These are phyloP conservation scores for Microcebus tavaratra DNA, from an alignment of 2,113 vertebrate species.

Conservation along the genomic window DNA sequence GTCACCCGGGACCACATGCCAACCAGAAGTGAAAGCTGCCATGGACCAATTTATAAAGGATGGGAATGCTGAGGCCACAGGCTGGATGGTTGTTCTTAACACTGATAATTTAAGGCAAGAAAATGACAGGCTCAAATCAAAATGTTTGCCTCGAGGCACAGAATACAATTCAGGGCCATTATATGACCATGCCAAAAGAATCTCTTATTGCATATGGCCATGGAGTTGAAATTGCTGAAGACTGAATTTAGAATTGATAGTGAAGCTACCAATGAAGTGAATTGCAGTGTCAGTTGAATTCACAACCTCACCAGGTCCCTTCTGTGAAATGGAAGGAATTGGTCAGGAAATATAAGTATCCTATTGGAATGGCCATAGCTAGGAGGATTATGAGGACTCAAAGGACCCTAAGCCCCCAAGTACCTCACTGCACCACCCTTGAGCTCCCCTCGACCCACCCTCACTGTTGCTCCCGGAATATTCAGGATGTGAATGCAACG, in stretches of 20 bases:
- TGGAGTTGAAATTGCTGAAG: conserved; percentile 9
- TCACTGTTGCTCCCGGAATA: neutral
- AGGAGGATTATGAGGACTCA: no score
- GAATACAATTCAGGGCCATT: conserved; percentile 55
- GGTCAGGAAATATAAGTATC: neutral
- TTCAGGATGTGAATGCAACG: neutral
- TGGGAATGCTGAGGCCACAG: neutral
- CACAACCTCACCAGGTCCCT: neutral
- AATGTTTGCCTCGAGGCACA: conserved; percentile 55
- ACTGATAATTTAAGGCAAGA: conserved; percentile 55
- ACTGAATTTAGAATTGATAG: conserved; percentile 11
- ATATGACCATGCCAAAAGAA: neutral
- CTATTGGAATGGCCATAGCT: neutral
- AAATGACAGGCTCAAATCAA: conserved; percentile 54
- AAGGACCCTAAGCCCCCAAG: neutral
- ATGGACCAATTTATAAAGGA: neutral
- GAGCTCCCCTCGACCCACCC: neutral
- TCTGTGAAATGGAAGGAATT: neutral
- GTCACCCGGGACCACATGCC: neutral
- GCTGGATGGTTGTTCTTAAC: neutral
- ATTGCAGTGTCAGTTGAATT: neutral
- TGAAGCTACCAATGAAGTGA: conserved; percentile 9
- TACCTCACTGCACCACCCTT: neutral
- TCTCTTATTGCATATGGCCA: conserved; percentile 41
- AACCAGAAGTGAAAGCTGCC: neutral